Evolutionary conservation across 2,113 vertebrate genomes (phyloP).

Genomic region (Gallinago paraguaiae): DNA sequence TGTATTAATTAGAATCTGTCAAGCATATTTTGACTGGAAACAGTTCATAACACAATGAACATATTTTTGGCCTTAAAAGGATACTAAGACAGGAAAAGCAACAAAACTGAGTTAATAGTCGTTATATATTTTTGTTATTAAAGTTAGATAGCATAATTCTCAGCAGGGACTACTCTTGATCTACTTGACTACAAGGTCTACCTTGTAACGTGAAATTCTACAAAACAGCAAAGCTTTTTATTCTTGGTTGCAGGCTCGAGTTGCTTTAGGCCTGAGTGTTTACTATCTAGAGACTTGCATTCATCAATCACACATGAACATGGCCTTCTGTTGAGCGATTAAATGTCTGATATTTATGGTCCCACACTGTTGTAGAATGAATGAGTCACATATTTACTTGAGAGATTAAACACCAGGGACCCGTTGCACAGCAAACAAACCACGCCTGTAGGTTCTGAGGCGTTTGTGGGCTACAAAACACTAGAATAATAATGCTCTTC

Average conservation of each 20-base stretch:
- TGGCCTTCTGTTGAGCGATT: background rate
- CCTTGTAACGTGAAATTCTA: background rate
- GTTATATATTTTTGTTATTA: background rate
- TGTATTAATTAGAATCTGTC: constrained; percentile 24
- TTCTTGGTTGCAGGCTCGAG: background rate
- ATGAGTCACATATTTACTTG: constrained; percentile 69
- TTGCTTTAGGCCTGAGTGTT: background rate
- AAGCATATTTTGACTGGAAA: constrained; percentile 1
- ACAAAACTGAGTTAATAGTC: background rate
- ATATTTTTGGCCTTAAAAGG: background rate
- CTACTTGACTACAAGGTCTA: background rate
- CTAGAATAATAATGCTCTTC: constrained; percentile 10
- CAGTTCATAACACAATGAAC: background rate
- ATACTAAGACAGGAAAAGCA: background rate
- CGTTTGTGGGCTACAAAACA: background rate
- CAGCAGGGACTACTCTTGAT: background rate
- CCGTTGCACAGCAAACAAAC: background rate
- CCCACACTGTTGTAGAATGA: constrained; percentile 8
- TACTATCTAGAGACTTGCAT: constrained; percentile 13
- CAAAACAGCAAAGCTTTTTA: background rate
- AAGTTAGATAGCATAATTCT: background rate
- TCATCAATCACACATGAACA: background rate
- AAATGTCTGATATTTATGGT: constrained; percentile 46
- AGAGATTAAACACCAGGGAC: constrained; percentile 28
- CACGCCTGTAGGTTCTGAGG: background rate